Evolutionary conservation across 1,140 invertebrate species (phyloP).

Genomic region (Chironomus striatipennis): DNA sequence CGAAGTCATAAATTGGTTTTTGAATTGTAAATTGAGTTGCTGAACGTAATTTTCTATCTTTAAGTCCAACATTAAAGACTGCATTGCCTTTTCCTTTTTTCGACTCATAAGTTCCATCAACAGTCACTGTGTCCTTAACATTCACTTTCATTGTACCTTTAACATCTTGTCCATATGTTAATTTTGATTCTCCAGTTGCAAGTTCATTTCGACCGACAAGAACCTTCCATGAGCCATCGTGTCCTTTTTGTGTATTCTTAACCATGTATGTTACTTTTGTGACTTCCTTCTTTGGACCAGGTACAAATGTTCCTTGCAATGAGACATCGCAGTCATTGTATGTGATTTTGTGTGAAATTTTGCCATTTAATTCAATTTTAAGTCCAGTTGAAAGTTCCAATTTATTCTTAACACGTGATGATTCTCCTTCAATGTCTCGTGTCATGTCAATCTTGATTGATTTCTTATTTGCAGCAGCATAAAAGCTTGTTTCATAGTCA

Average conservation of each 20-base stretch:
- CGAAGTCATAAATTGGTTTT: slow-evolving; percentile 47
- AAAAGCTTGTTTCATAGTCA: slow-evolving; percentile 36
- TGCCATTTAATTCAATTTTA: not conserved
- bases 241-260: not conserved
- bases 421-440: slow-evolving; percentile 28
- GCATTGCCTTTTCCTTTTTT: slow-evolving; percentile 50
- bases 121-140: slow-evolving; percentile 45
- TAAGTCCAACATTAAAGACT: slow-evolving; percentile 42
- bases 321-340: not conserved
- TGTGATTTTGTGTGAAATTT: not conserved
- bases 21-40: slow-evolving; percentile 48
- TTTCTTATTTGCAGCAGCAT: slow-evolving; percentile 33
- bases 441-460: slow-evolving; percentile 32
- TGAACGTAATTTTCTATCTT: slow-evolving; percentile 52
- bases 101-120: slow-evolving; percentile 48
- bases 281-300: not conserved
- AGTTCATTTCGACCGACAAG: not conserved
- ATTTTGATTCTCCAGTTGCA: slow-evolving; percentile 30
- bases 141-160: slow-evolving; percentile 45
- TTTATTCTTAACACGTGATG: slow-evolving; percentile 31
- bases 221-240: not conserved
- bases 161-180: slow-evolving; percentile 35
- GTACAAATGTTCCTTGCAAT: not conserved
- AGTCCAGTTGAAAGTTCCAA: slow-evolving; percentile 24
- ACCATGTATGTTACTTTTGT: not conserved